Percentiles rank a stretch among this genome's conserved stretches.
phyloP scores from a whole-genome alignment of 2,888 invertebrate genomes.

The Periphyllus acericola region DNA sequence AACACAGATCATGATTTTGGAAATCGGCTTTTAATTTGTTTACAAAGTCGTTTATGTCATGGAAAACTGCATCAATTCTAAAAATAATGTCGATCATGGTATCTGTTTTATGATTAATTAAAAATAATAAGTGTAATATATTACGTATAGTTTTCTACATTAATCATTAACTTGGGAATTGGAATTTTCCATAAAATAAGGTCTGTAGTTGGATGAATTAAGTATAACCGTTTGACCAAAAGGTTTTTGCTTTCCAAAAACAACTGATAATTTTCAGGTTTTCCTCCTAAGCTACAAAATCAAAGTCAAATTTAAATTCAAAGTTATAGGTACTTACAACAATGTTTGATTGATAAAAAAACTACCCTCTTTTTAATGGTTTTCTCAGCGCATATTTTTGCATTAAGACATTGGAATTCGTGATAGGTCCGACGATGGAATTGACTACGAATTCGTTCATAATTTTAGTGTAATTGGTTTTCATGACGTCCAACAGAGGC shows the following conservation, averaged over 20 bases:
- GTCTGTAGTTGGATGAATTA: neutral
- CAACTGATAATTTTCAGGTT: constrained; percentile 64
- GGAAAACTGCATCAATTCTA: neutral
- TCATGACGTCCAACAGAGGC: neutral
- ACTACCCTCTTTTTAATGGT: neutral
- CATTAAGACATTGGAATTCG: neutral
- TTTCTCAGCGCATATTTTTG: too few species aligned
- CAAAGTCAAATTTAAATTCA: neutral
- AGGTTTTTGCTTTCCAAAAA: constrained; percentile 6
- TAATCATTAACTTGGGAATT: neutral
- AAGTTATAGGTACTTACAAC: neutral
- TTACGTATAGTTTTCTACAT: neutral
- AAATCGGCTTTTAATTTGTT: constrained; percentile 66
- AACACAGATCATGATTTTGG: constrained; percentile 67
- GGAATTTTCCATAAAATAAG: neutral
- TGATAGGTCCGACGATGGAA: neutral
- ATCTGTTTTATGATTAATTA: neutral
- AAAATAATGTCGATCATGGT: neutral
- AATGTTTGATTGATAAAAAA: too few species aligned
- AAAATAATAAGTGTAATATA: neutral
- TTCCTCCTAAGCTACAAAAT: neutral
- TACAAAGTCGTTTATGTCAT: constrained; percentile 65
- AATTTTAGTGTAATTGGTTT: neutral
- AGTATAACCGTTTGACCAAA: neutral
- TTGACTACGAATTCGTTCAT: neutral